Evolutionary conservation across 2,113 vertebrate species (phyloP).

Genomic region (Pelecanus crispus): DNA sequence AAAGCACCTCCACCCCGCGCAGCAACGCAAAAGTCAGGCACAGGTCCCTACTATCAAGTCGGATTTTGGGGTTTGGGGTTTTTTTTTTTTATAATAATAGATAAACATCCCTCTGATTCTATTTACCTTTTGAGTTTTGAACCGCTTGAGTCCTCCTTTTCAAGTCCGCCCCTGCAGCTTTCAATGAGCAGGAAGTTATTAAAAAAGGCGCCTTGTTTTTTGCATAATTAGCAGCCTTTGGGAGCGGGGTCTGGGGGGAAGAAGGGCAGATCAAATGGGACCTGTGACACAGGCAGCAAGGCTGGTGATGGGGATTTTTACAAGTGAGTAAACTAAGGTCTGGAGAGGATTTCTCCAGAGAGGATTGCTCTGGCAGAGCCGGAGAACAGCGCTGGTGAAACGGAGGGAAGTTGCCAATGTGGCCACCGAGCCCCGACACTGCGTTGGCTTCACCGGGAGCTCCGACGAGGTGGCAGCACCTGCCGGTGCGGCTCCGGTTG

Average conservation of each 20-base stretch:
- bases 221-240: not conserved
- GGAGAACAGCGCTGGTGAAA: not conserved
- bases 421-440: rapidly evolving
- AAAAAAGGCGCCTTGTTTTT: not conserved
- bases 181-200: not conserved
- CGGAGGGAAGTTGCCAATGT: rapidly evolving
- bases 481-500: rapidly evolving
- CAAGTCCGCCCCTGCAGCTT: not conserved
- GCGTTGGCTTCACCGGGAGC: rapidly evolving
- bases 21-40: not conserved
- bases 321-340: not conserved
- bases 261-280: not conserved
- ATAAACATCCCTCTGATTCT: not conserved
- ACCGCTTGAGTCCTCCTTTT: not conserved
- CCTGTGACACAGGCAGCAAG: not conserved
- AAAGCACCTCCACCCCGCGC: not conserved
- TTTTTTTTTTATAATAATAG: not conserved
- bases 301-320: not conserved
- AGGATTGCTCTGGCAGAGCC: not conserved
- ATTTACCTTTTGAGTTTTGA: not conserved
- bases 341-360: not conserved
- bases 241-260: not conserved
- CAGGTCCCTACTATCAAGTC: not conserved
- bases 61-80: not conserved
- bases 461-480: rapidly evolving